Percentiles rank a stretch among this genome's conserved stretches.
phyloP scores from a whole-genome alignment of 2,888 invertebrate species.

The Acleris laterana region DNA sequence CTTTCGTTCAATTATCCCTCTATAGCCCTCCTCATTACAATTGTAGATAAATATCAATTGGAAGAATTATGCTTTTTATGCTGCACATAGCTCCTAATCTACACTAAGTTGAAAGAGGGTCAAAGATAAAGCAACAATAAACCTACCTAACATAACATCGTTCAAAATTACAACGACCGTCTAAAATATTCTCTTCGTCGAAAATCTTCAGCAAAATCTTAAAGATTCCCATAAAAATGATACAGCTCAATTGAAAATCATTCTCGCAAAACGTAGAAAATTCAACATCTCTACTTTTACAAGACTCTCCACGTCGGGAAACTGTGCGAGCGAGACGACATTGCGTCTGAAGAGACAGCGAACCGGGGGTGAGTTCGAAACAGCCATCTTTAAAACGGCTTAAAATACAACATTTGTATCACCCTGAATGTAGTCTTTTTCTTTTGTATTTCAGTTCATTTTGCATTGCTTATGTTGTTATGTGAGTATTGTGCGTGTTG shows the following conservation, averaged over 20 bases:
- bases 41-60: no score
- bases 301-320: slow-evolving; percentile 63
- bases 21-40: no score
- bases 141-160: not conserved
- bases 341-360: slow-evolving; percentile 76
- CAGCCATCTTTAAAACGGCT: slow-evolving; percentile 46
- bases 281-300: slow-evolving; percentile 38
- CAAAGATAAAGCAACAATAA: not conserved
- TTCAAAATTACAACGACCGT: not conserved
- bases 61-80: no score
- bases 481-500: slow-evolving; percentile 80
- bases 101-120: no score
- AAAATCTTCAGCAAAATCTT: slow-evolving; percentile 3
- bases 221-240: slow-evolving; percentile 13
- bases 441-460: slow-evolving; percentile 27
- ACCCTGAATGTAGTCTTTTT: slow-evolving; percentile 38
- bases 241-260: slow-evolving; percentile 33
- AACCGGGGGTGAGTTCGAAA: slow-evolving; percentile 71
- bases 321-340: slow-evolving; percentile 77
- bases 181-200: not conserved
- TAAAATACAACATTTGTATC: slow-evolving; percentile 41
- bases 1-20: no score
- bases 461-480: slow-evolving; percentile 40
- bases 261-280: slow-evolving; percentile 31
- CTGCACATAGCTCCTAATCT: no score